phyloP scores from a whole-genome alignment of 2,888 invertebrate genomes.

The Ophion obscuratus region DNA sequence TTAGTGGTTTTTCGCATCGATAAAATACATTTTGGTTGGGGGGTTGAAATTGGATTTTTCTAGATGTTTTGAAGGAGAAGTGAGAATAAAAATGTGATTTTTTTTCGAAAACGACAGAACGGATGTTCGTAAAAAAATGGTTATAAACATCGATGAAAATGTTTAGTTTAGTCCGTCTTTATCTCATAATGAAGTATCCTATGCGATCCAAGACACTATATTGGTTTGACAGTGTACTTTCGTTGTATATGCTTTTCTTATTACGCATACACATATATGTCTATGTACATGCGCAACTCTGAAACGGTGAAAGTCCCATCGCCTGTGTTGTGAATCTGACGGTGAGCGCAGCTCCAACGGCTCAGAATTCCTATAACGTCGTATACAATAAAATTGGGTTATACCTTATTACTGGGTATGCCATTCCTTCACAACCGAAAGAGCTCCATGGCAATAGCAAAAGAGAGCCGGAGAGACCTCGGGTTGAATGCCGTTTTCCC shows the following conservation, averaged over 20 bases:
- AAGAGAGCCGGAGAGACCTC: slow-evolving; percentile 40
- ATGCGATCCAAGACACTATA: no score
- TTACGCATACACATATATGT: not conserved
- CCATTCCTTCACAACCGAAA: slow-evolving; percentile 47
- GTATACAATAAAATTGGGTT: slow-evolving; percentile 49
- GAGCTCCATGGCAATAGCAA: slow-evolving; percentile 43
- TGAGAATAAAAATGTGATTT: no score
- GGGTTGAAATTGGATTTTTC: no score
- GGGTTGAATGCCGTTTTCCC: slow-evolving; percentile 79
- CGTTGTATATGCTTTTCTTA: slow-evolving; percentile 24
- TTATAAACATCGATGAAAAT: no score
- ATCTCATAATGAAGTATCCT: not conserved
- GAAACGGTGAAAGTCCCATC: slow-evolving; percentile 78
- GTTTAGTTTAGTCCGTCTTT: no score
- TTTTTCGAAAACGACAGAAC: no score
- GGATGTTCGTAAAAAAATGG: no score
- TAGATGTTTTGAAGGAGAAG: no score
- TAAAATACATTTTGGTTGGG: no score
- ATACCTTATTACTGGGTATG: slow-evolving; percentile 44
- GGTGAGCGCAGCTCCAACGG: slow-evolving; percentile 58
- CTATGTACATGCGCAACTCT: slow-evolving; percentile 9
- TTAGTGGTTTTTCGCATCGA: no score
- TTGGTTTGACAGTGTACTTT: not conserved
- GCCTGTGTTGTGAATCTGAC: slow-evolving; percentile 71
- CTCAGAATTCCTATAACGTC: slow-evolving; percentile 26